Evolutionary conservation across 2,888 invertebrate species (phyloP), one percentile per base, ranked within the genome.

Genomic region (Drosophila histrio): DNA sequence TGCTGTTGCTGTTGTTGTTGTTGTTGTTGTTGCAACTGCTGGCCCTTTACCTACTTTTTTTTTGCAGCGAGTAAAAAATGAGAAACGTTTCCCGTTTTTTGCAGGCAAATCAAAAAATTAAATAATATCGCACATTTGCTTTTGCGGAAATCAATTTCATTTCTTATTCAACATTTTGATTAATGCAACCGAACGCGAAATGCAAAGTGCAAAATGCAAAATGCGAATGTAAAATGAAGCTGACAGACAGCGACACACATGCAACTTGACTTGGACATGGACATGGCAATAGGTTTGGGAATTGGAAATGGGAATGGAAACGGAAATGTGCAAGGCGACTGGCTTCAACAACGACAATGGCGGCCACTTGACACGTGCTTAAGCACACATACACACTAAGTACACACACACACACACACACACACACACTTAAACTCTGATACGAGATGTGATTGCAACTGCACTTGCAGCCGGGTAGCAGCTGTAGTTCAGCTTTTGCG

Each of bases 151-250:
- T 84, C 84, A 82, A 82, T 81, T 82, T 64, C 54, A 85, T 80
- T 79, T 80, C 87, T 88, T 86, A 86, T 86, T 89, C 86, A 87
- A 88, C 84, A 84, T 84, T 89, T 89, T 89, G 88, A 88, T 88
- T 87, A 89, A 88, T 89, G 88, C 77, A 72, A 47, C 60, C 53
- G 47, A 49, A 54, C 62, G 54, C 30, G 13, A 41, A 66, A 59
- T 67, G 52, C 59, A 13, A 57, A 34, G 11, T 46, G 43, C 26
- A 46, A 26, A 44, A n/a, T 56, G 44, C 44, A 22, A 19, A 53
- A 67, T 71, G 70, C 69, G 53, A 52, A 21, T 71, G 67, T 49
- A 62, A 70, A 67, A 57, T 49, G 63, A 72, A 56, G 30, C 68
- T 59, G 64, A 64, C 59, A 68, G 69, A 49, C 43, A 69, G 60